Evolutionary conservation across 2,113 vertebrate genomes (phyloP).

Genomic region (Galeopterus variegatus): DNA sequence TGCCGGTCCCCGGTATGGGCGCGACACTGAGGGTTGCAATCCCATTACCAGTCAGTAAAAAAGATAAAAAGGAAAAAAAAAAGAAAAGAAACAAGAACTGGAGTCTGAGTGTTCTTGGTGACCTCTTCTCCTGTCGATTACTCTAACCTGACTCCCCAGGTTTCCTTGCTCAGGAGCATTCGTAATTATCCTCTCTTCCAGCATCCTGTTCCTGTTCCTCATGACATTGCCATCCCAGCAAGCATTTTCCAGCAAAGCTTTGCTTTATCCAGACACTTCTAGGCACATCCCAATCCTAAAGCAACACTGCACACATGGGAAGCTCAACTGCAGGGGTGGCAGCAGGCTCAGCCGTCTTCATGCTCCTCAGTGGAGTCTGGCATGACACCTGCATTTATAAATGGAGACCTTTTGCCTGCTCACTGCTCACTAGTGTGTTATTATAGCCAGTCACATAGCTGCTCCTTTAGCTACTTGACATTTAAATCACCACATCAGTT

Average conservation of each 20-base stretch:
- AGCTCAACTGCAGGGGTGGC: neutral
- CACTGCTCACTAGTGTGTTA: neutral
- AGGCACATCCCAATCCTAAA: neutral
- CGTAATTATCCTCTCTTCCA: neutral
- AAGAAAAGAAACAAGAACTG: neutral
- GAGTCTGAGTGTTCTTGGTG: neutral
- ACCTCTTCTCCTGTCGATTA: neutral
- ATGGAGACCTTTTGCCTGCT: neutral
- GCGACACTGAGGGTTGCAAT: too few species aligned
- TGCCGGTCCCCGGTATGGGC: too few species aligned
- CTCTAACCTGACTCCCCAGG: neutral
- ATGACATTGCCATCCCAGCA: neutral
- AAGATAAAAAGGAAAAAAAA: too few species aligned
- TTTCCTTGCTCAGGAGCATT: neutral
- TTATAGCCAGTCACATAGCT: neutral
- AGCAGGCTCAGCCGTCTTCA: neutral
- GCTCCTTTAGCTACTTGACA: neutral
- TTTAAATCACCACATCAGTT: neutral
- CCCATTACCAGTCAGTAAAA: too few species aligned
- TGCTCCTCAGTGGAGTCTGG: too few species aligned
- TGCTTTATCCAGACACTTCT: neutral
- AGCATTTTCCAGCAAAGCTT: neutral
- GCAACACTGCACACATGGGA: accelerated
- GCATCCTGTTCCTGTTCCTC: neutral
- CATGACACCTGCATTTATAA: neutral